Evolutionary conservation across 2,888 invertebrate genomes (phyloP), one percentile per base, ranked within the genome.

Genomic region (Ennomos fuscantarius): DNA sequence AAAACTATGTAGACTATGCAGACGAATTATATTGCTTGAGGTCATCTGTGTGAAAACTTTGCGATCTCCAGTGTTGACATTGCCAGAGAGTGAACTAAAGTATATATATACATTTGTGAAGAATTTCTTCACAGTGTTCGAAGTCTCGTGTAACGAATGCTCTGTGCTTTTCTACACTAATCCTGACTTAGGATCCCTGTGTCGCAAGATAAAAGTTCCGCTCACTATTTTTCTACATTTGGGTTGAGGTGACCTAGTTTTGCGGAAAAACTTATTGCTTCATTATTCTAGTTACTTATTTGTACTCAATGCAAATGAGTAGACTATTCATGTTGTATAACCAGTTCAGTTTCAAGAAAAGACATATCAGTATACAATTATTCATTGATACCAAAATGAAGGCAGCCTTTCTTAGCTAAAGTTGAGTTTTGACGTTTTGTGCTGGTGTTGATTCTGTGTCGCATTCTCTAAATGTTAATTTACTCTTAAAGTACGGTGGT

Each of bases 131-230:
- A 49, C 15, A 62, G 43, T 61, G 52, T 37, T 54, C 13, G 44
- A 56, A 59, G 59, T 56, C 37, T 45, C 51, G 33, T 31, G 40
- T 52, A 50, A 43, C 55, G 44, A 53, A 55, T 32, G 49, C 50
- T 49, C 46, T 34, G 40, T 41, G 32, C 37, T 55, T 41, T 46
- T 59, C 39, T 40, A 48, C 40, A 24, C 33, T 55, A 46, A 55
- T 47, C 59, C 59, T 43, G 53, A 47, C 55, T 54, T 56, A 61
- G 45, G 46, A 44, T 13, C 36, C 51, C 47, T 45, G 35, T 36
- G 55, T 32, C 41, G 15, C 42, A 9, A 54, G 63, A 62, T 63
- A 61, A 55, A 55, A 44, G 41, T 43, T 55, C 33, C 40, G 12
- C 40, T 40, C 36, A 15, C 24, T 55, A 35, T 39, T 8, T 35